phyloP scores from a whole-genome alignment of 2,888 invertebrate species.

The Lochmaea capreae region DNA sequence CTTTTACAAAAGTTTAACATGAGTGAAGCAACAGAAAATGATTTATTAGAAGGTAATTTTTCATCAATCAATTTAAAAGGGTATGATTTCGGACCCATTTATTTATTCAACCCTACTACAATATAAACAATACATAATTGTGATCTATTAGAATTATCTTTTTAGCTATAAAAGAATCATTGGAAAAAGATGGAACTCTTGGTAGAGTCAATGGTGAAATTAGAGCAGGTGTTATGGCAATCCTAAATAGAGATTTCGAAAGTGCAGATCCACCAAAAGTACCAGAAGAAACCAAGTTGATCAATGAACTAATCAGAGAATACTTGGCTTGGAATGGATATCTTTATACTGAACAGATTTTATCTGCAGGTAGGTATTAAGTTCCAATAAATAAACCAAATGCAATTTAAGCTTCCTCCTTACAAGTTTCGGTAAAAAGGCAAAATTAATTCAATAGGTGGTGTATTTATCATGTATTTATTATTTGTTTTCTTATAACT shows the following conservation, averaged over 20 bases:
- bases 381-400: background rate
- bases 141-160: constrained; percentile 14
- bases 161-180: constrained; percentile 62
- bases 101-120: too few relatives aligned
- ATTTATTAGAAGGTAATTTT: constrained; percentile 59
- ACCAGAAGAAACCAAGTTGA: constrained; percentile 66
- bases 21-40: constrained; percentile 58
- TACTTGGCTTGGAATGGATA: constrained; percentile 80
- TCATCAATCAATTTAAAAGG: background rate
- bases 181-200: constrained; percentile 62
- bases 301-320: constrained; percentile 76
- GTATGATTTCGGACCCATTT: too few relatives aligned
- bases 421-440: too few relatives aligned
- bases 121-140: background rate
- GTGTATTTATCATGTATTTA: too few relatives aligned
- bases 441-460: too few relatives aligned
- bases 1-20: constrained; percentile 40
- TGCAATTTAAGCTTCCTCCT: background rate
- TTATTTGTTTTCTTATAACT: too few relatives aligned
- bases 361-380: constrained; percentile 59
- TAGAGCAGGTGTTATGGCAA: constrained; percentile 62
- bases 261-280: constrained; percentile 56
- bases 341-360: constrained; percentile 69
- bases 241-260: constrained; percentile 59
- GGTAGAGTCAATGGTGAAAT: constrained; percentile 63